Percentiles rank a stretch among this genome's conserved stretches.
Conservation (phyloP, 2,797 vertebrate species). For the Chelonia mydas region DNA sequence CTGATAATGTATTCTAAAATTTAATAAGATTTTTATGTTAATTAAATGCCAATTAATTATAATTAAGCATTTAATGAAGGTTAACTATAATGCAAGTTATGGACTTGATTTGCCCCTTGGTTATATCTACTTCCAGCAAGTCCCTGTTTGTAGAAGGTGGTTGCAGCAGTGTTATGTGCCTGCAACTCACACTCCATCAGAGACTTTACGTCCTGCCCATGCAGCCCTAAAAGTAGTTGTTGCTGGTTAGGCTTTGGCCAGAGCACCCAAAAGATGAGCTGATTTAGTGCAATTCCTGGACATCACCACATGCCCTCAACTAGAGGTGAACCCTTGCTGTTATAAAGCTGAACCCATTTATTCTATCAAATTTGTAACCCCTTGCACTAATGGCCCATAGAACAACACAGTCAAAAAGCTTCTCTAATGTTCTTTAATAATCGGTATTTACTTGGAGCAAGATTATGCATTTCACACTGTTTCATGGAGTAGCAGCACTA, state of each 20-base stretch:
- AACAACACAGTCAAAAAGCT: neutral
- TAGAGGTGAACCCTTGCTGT: neutral
- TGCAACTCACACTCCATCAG: neutral
- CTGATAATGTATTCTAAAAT: neutral
- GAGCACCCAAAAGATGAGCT: neutral
- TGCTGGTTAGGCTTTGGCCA: neutral
- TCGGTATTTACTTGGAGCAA: neutral
- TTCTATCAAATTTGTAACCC: neutral
- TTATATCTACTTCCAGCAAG: neutral
- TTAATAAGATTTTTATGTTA: neutral
- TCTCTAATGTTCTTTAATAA: neutral
- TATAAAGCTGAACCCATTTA: neutral
- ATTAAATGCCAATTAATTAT: neutral
- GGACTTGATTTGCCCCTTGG: neutral
- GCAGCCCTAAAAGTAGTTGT: neutral
- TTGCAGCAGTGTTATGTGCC: neutral
- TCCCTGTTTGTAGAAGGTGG: fast-evolving
- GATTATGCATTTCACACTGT: neutral
- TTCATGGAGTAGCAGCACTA: neutral
- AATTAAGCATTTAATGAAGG: neutral
- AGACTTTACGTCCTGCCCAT: neutral
- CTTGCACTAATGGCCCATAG: neutral
- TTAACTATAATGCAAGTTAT: neutral
- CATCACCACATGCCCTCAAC: neutral
- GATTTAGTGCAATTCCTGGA: neutral